Base-by-base conservation (phyloP, 2,888 invertebrate genomes). In the Argyresthia goedartella region DNA sequence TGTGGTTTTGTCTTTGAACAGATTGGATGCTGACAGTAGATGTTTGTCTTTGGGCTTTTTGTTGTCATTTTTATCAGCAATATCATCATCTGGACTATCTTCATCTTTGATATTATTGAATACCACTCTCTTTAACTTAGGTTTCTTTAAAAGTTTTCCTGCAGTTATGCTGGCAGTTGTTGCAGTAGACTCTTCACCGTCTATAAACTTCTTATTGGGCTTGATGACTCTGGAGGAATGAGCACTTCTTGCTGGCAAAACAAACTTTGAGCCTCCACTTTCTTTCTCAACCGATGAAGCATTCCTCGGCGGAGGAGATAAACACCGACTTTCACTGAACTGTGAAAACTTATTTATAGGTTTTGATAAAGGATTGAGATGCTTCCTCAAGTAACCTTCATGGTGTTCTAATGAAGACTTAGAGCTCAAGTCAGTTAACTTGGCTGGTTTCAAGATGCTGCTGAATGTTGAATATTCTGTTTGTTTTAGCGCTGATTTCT, bases 191-290 rank as follows among this genome's bases (percentile, higher is more conserved):
- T 89, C 90, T 57, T 90, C 90, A 55, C 90, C 90, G 66, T 93
- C 93, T 52, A 94, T 89, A 65, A 95, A 93, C 59, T 93, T 89
- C 77, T 95, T 96, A 67, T 95, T 95, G 43, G 96, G 95, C 72
- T 94, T 96, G 52, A 95, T 95, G 45, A 95, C 93, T 59, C 96
- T 88, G 6, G 95, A 95, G 44, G 95, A 95, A 72, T 95, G 93
- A 13, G 90, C 93, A 85, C 95, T 95, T 63, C 94, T 89, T 48
- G 92, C 89, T 14, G 95, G 95, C 56, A 95, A 78, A 36, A 94
- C 90, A 85, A 95, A 95, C 71, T 91, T 92, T 50, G 69, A 63
- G 55, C 59, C 64, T 10, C 64, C 66, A 61, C 60, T 69, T 42
- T 84, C 82, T 61, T 74, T 81, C 42, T 85, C 81, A 13, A 76